A percentile compares a stretch with the other conserved stretches of the same genome.
These are phyloP conservation scores for Alouatta palliata DNA, from an alignment of 2,113 vertebrate species.

Conservation along the genomic window DNA sequence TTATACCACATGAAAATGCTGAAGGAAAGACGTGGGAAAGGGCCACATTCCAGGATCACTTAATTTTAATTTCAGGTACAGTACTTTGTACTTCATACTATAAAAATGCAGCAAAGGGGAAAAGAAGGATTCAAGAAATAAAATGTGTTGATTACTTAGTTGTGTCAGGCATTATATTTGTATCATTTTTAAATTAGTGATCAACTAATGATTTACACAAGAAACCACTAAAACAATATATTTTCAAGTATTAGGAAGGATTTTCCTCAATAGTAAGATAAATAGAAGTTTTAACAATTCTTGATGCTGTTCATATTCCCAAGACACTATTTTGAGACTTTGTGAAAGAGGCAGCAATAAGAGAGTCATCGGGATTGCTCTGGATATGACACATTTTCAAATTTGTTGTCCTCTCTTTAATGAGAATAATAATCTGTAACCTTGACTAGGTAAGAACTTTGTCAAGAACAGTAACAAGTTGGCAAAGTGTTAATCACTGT, in stretches of 20 bases:
- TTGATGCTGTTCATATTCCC: not conserved
- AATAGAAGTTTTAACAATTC: not conserved
- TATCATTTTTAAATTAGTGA: not conserved
- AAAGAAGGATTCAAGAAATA: not conserved
- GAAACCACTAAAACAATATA: not conserved
- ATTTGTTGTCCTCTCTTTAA: not conserved
- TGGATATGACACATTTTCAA: not conserved
- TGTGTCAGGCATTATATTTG: not conserved
- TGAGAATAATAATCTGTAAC: not conserved
- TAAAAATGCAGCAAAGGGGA: not conserved
- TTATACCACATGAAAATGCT: not conserved
- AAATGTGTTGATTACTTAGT: not conserved
- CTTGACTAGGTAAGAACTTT: not conserved
- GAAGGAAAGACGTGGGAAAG: not conserved
- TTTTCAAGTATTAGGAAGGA: not conserved
- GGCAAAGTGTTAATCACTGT: not conserved
- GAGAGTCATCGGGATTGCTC: not conserved
- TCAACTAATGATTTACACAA: not conserved
- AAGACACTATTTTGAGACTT: not conserved
- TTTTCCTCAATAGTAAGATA: not conserved
- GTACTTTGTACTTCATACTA: not conserved
- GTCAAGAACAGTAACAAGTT: not conserved
- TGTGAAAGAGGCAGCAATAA: not conserved
- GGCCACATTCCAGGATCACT: not conserved
- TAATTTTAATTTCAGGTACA: not conserved